These are phyloP conservation scores for Melanotaenia nigrans DNA, from an alignment of 2,797 vertebrate species.

Conservation along the genomic window DNA sequence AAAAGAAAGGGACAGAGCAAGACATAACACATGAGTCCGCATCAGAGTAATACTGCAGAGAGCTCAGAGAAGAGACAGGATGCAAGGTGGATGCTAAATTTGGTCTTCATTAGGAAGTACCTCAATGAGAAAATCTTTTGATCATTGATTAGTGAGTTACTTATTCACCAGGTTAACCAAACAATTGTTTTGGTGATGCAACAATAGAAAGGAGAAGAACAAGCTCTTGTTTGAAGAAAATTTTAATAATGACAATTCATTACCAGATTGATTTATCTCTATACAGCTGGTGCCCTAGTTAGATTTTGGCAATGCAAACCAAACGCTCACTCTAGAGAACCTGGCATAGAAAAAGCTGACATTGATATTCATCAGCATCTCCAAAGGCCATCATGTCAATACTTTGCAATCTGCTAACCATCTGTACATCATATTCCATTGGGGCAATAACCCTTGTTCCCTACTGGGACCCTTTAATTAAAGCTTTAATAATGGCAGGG, in stretches of 20 bases:
- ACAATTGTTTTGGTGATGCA: neutral
- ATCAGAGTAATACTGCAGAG: no score
- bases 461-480: conserved; percentile 68
- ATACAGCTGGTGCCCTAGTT: conserved; percentile 29
- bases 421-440: conserved; percentile 52
- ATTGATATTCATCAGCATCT: conserved; percentile 57
- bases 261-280: conserved; percentile 25
- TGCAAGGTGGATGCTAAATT: no score
- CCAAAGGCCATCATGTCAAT: conserved; percentile 55
- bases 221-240: neutral
- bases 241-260: conserved; percentile 12
- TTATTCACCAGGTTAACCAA: neutral
- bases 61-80: no score
- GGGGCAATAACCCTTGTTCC: conserved; percentile 31
- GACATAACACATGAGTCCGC: no score
- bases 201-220: neutral
- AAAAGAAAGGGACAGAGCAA: no score
- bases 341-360: conserved; percentile 50
- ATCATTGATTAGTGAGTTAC: neutral
- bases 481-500: conserved; percentile 72
- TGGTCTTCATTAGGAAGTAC: no score
- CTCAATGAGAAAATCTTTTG: no score
- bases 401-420: conserved; percentile 71
- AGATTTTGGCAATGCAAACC: conserved; percentile 41
- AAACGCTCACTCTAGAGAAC: conserved; percentile 38